Evolutionary conservation across 2,797 vertebrate species (phyloP).

Genomic region (Sparidentex hasta): DNA sequence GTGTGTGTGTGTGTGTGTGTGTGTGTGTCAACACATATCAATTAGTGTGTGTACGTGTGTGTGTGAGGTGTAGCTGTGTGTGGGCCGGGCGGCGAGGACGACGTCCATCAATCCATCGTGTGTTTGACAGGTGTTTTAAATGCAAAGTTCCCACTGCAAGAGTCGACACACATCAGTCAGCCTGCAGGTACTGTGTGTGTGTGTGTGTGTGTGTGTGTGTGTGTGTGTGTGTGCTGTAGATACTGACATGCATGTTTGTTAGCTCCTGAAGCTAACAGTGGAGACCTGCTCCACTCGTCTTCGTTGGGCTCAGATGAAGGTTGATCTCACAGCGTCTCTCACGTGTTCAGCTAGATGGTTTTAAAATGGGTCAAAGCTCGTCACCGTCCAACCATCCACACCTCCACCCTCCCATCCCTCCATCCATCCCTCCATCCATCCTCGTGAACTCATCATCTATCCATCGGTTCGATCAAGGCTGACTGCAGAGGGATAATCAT

Average conservation of each 20-base stretch:
- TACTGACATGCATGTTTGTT: too few species aligned
- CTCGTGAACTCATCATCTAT: background rate
- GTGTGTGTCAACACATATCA: background rate
- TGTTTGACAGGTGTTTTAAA: constrained; percentile 47
- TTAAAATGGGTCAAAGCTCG: too few species aligned
- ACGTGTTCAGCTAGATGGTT: too few species aligned
- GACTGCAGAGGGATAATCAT: background rate
- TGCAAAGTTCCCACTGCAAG: constrained; percentile 35
- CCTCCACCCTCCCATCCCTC: too few species aligned
- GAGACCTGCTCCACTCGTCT: too few species aligned
- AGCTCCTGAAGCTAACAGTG: too few species aligned
- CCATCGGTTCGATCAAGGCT: background rate
- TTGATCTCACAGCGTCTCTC: too few species aligned
- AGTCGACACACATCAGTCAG: constrained; percentile 13
- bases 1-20: constrained; percentile 10
- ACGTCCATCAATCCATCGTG: constrained; percentile 23
- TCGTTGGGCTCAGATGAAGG: too few species aligned
- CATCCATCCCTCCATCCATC: background rate
- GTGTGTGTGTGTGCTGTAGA: background rate
- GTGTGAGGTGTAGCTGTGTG: constrained; percentile 11
- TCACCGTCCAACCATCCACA: too few species aligned
- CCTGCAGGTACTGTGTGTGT: constrained; percentile 10
- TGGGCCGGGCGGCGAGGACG: background rate
- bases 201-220: constrained; percentile 13
- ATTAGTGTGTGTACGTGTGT: constrained; percentile 2